Conservation (phyloP, 2,888 invertebrate genomes). For the Nipponacmea schrenckii region DNA sequence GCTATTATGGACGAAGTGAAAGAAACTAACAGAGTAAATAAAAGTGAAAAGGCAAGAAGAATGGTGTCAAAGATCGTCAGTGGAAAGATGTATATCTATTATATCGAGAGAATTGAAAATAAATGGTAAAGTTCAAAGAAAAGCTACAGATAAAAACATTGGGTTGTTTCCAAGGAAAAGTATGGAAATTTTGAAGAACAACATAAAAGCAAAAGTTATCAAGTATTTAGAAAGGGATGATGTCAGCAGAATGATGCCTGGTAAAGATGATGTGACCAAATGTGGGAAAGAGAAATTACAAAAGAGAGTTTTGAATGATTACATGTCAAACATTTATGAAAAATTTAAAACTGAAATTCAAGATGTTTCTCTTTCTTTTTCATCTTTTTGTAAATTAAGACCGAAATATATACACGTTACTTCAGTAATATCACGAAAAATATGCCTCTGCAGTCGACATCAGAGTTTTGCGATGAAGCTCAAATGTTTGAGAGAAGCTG, state of each 20-base stretch:
- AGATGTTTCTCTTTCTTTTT: constrained; percentile 4
- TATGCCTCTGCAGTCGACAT: constrained; percentile 11
- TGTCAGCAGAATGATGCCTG: constrained; percentile 25
- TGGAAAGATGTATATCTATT: constrained; percentile 14
- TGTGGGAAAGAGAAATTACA: constrained; percentile 16
- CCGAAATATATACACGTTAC: constrained; percentile 11
- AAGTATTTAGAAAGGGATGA: constrained; percentile 20
- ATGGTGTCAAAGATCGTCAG: constrained; percentile 12
- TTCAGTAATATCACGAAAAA: constrained; percentile 10
- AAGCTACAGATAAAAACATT: too few relatives aligned
- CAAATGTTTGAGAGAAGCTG: background rate
- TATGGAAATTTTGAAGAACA: background rate
- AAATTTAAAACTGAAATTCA: constrained; percentile 21
- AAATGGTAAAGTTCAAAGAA: too few relatives aligned
- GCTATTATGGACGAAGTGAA: constrained; percentile 14
- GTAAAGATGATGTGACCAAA: constrained; percentile 18
- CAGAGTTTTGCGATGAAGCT: constrained; percentile 11
- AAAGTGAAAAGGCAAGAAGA: background rate
- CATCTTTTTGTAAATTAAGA: constrained; percentile 9
- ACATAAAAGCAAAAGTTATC: background rate
- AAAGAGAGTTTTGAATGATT: constrained; percentile 22
- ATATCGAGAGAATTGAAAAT: too few relatives aligned
- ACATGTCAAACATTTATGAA: constrained; percentile 24
- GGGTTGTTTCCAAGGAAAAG: background rate
- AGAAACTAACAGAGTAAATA: background rate